Evolutionary conservation across 2,113 vertebrate genomes (phyloP), one percentile per base, ranked within the genome.

Genomic region (Nyctereutes procyonoides): DNA sequence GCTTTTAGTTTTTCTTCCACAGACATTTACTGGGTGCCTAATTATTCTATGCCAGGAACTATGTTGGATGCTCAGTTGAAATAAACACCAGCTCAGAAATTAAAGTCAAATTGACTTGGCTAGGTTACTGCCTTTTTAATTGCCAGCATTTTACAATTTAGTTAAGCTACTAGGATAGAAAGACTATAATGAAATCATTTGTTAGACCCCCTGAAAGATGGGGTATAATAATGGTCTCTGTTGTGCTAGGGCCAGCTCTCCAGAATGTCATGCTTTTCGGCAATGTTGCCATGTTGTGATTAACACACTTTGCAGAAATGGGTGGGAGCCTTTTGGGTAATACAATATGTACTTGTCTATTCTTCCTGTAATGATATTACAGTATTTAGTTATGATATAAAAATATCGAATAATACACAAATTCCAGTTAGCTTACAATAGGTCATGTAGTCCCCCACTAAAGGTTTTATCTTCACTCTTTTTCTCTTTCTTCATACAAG

Each of bases 351-450:
- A 69, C 56, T 84, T 96, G 81, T 97, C 28, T 67, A 5, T 58
- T 93, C 74, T 77, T 85, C 60, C 30, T 71, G 24, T 79, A 77
- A 73, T 58, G 63, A 24, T 63, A 74, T 26, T 69, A 79, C 4
- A 28, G 67, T 55, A 74, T 89, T 95, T 69, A 83, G 22, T 87
- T 84, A 73, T 67, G 88, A 74, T 80, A 65, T 96, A 92, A 97
- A 96, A 95, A 79, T 94, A 87, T 9, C 79, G 3, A 91, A 89
- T 88, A 92, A 96, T 93, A 58, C 80, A 95, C 13, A 32, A 93
- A 87, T 95, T 97, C 86, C 56, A 63, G n/a, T 95, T 87, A 82
- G 62, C 43, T 53, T 87, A 93, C 73, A 74, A 93, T 30, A 76
- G 67, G 74, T 89, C 38, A 26, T 83, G 62, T 12, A 95, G 95